phyloP scores from a whole-genome alignment of 2,113 vertebrate genomes.

The Notarius quadriscutis region DNA sequence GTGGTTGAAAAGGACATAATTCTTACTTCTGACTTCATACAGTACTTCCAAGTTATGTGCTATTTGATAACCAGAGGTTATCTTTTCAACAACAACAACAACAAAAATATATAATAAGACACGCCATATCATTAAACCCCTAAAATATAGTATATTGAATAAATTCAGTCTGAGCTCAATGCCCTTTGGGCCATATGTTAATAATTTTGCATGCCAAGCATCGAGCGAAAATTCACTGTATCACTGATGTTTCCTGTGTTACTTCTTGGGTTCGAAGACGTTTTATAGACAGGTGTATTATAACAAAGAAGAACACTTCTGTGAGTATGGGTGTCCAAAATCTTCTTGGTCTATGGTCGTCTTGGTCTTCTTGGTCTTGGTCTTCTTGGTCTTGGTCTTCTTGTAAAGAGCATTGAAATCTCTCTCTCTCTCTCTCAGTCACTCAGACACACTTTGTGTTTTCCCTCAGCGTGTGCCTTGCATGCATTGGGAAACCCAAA shows the following conservation, averaged over 20 bases:
- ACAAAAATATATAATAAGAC: background rate
- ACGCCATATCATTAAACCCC: no score
- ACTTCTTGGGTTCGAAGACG: no score
- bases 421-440: background rate
- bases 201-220: no score
- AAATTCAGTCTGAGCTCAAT: background rate
- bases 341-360: background rate
- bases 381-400: no score
- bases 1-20: no score
- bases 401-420: background rate
- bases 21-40: no score
- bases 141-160: no score
- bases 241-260: no score
- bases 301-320: background rate
- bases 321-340: background rate
- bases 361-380: background rate
- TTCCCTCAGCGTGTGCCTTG: conserved; percentile 1
- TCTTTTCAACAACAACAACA: background rate
- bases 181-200: background rate
- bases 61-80: background rate
- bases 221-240: no score
- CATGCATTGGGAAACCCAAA: conserved; percentile 53
- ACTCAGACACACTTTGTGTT: background rate
- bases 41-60: no score
- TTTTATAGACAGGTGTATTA: background rate